phyloP scores from a whole-genome alignment of 2,113 vertebrate genomes.

The Ptychochromis oligacanthus region DNA sequence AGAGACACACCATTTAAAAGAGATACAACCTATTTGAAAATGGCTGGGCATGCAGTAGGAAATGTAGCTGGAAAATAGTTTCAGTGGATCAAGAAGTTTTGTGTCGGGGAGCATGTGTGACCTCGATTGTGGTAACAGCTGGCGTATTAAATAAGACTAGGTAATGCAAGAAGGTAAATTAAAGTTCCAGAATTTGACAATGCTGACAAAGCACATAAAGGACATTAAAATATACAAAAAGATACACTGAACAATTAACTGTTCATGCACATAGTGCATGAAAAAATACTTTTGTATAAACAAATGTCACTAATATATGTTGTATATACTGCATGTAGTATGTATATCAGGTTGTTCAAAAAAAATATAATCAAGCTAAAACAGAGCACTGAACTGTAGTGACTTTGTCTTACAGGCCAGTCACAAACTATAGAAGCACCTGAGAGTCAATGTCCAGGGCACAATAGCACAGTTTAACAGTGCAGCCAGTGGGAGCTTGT shows the following conservation, averaged over 20 bases:
- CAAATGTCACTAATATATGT: too few species aligned
- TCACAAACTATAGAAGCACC: background rate
- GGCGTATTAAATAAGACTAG: background rate
- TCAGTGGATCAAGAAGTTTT: background rate
- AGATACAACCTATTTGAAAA: background rate
- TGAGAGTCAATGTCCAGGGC: background rate
- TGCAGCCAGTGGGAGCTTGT: background rate
- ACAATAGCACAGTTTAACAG: background rate
- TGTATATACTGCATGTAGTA: background rate
- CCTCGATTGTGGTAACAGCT: background rate
- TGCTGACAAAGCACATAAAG: too few species aligned
- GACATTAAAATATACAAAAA: too few species aligned
- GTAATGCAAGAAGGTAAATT: background rate
- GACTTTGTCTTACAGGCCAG: background rate
- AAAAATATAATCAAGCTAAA: background rate
- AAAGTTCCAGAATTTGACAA: too few species aligned
- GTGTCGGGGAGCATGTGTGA: background rate
- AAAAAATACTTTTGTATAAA: background rate
- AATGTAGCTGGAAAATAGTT: background rate
- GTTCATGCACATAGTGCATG: too few species aligned
- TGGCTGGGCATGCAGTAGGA: background rate
- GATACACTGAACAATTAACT: too few species aligned
- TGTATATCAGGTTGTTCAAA: background rate
- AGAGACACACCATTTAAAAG: background rate
- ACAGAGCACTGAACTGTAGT: background rate